Evolutionary conservation across 2,888 invertebrate genomes (phyloP).

Genomic region (Urechis unicinctus): DNA sequence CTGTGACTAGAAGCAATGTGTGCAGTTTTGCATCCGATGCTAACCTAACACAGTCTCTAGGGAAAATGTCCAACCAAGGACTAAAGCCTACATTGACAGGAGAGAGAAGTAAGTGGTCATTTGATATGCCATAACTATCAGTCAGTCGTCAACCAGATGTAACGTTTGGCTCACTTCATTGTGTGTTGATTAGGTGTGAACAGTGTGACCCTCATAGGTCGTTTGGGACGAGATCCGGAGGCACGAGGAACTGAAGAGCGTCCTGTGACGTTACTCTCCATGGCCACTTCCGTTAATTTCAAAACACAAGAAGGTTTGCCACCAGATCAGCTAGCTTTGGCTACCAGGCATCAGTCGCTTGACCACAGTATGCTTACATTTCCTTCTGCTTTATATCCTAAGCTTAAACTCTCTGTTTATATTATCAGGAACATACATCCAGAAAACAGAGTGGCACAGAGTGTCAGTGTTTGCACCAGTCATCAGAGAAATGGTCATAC

Average conservation of each 20-base stretch:
- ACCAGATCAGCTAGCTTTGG: neutral
- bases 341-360: neutral
- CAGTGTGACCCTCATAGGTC: conserved; percentile 74
- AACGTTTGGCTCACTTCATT: neutral
- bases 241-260: conserved; percentile 73
- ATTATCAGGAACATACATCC: conserved; percentile 43
- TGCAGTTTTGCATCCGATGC: no score
- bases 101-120: no score
- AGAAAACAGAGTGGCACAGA: conserved; percentile 88
- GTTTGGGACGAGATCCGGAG: conserved; percentile 84
- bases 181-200: conserved; percentile 64
- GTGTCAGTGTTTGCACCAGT: conserved; percentile 79
- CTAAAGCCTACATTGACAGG: no score
- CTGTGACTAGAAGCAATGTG: no score
- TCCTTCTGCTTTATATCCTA: no score
- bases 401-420: neutral
- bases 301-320: conserved; percentile 50
- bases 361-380: neutral
- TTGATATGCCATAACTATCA: no score
- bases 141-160: no score
- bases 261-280: conserved; percentile 80
- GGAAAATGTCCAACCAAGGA: no score
- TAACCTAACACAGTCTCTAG: no score
- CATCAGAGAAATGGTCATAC: conserved; percentile 71
- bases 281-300: conserved; percentile 84